Evolutionary conservation across 2,113 vertebrate genomes (phyloP).

Genomic region (Silurus asotus): DNA sequence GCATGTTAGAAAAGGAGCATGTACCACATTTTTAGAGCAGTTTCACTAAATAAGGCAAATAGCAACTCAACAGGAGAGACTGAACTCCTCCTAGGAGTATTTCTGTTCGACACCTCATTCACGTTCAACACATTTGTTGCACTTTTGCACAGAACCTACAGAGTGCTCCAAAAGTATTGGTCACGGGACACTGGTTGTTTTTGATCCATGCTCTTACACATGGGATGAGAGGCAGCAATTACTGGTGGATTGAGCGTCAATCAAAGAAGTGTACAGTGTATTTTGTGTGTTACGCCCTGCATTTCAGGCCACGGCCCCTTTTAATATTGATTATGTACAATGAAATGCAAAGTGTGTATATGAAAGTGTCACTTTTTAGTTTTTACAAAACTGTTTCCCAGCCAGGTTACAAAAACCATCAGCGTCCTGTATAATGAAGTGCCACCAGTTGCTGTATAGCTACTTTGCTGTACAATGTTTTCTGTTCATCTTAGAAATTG

Average conservation of each 20-base stretch:
- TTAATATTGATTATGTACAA: neutral
- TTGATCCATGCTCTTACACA: neutral
- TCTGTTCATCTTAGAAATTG: neutral
- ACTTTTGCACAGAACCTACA: slow-evolving; percentile 37
- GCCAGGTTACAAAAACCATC: neutral
- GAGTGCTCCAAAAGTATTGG: slow-evolving; percentile 4
- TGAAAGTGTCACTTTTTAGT: neutral
- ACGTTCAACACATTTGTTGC: slow-evolving; percentile 23
- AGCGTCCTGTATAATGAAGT: slow-evolving; percentile 7
- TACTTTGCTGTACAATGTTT: neutral
- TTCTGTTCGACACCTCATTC: slow-evolving; percentile 9
- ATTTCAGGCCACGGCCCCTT: neutral
- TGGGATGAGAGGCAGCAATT: neutral
- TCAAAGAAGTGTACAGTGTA: neutral
- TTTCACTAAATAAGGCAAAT: slow-evolving; percentile 1
- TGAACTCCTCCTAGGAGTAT: neutral
- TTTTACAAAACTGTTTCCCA: neutral
- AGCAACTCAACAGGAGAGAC: neutral
- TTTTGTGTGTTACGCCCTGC: neutral
- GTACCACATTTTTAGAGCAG: slow-evolving; percentile 33
- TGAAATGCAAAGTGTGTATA: neutral
- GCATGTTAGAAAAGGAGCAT: slow-evolving; percentile 37
- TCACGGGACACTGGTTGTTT: neutral
- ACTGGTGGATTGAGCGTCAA: neutral
- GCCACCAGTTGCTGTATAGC: neutral